Evolutionary conservation across 2,113 vertebrate genomes (phyloP), one percentile per base, ranked within the genome.

Genomic region (Pipra filicauda): DNA sequence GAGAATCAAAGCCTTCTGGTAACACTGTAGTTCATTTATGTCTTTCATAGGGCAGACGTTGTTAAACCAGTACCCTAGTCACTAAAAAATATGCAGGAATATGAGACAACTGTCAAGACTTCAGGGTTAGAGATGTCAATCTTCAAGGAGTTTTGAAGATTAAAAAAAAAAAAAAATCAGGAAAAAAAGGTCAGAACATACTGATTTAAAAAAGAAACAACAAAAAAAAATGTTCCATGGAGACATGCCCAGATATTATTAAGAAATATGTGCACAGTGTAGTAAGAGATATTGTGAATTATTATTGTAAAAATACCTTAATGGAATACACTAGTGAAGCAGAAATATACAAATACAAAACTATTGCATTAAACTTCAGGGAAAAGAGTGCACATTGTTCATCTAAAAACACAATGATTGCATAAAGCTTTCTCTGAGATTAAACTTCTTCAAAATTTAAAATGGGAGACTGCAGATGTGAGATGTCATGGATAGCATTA

Each of bases 281-380:
- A 79, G 21, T 33, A 35, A 91, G 52, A 85, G 8, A 27, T 73
- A 78, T 48, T 77, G 39, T 78, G 48, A 35, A 62, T 85, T 86
- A 71, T 35, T 6, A 59, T 91, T 90, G 65, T 95, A 46, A 86
- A 91, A 78, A 89, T 75, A 7, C 5, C 11, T 35, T 77, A 92
- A 57, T 72, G 31, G 31, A 86, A 90, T 90, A 64, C 33, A 72
- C 6, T 78, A 43, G 24, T 23, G 33, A 75, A 87, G 15, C 28
- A 94, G 28, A 75, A 92, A 84, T 22, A 70, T n/a, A 49, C 35
- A 41, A 57, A 75, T 89, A 84, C 30, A 88, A 92, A 95, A 91
- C 35, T 65, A 85, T 76, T 86, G 20, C 48, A 75, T 86, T 92
- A 79, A 81, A 92, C 52, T 87, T 89, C n/a, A 76, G 37, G 20